A percentile compares a stretch with the other conserved stretches of the same genome.
Evolutionary conservation across 2,113 vertebrate genomes (phyloP).

Genomic region (Turdus rufiventris): DNA sequence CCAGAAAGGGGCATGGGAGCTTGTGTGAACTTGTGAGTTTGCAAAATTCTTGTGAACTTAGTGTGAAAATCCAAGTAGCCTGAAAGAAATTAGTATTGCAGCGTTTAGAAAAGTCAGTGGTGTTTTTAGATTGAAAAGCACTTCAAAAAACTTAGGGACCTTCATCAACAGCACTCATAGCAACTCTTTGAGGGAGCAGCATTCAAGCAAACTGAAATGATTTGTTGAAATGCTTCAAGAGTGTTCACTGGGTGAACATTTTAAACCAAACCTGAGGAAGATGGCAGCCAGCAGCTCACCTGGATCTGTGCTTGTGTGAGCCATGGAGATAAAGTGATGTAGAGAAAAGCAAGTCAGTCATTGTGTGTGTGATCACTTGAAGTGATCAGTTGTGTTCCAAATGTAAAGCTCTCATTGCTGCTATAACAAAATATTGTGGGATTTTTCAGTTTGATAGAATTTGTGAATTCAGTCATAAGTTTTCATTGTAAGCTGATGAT

Average conservation of each 20-base stretch:
- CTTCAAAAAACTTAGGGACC: neutral
- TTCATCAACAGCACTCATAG: neutral
- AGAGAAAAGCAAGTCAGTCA: neutral
- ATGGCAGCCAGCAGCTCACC: neutral
- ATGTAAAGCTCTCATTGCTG: neutral
- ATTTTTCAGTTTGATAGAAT: neutral
- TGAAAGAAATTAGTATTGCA: neutral
- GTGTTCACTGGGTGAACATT: neutral
- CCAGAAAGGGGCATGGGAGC: neutral
- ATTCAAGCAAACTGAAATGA: neutral
- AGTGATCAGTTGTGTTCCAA: neutral
- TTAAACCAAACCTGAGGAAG: neutral
- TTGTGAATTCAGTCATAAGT: neutral
- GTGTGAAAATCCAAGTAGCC: neutral
- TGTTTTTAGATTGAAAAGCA: neutral
- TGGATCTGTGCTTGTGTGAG: neutral
- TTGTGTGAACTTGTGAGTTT: neutral
- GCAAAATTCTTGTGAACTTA: neutral
- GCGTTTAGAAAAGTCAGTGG: neutral
- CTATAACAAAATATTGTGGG: neutral
- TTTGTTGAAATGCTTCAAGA: neutral
- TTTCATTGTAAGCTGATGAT: neutral
- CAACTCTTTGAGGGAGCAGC: neutral
- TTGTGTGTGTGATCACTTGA: neutral
- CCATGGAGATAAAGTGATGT: rapidly evolving